These are phyloP conservation scores for Drosophila nikananu DNA, from an alignment of 1,140 invertebrate species.

Conservation along the genomic window DNA sequence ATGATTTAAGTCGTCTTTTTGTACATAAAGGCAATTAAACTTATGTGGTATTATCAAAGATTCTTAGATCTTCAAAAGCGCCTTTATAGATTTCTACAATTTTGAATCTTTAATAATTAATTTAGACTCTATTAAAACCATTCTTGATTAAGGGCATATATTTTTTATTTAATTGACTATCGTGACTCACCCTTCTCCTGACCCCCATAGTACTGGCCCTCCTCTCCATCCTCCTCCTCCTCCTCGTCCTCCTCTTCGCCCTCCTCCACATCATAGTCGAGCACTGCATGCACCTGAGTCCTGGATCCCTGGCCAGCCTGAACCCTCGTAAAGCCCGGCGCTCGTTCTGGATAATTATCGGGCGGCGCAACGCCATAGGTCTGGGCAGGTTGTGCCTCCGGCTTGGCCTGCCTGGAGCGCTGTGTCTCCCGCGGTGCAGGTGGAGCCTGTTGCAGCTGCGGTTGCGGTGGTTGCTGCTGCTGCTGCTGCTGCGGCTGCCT, in stretches of 20 bases:
- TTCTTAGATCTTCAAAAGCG: too few relatives aligned
- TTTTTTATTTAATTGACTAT: background rate
- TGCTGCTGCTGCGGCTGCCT: too few relatives aligned
- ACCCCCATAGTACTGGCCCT: slow-evolving; percentile 67
- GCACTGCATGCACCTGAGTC: slow-evolving; percentile 83
- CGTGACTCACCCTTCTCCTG: slow-evolving; percentile 61
- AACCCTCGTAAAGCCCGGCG: slow-evolving; percentile 82
- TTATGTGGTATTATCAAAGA: too few relatives aligned
- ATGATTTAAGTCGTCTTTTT: too few relatives aligned
- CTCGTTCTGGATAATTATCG: slow-evolving; percentile 75
- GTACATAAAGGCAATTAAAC: too few relatives aligned
- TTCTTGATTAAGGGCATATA: rapidly evolving
- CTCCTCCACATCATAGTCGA: slow-evolving; percentile 85
- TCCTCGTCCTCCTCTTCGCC: slow-evolving; percentile 81
- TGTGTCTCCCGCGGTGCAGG: slow-evolving; percentile 35
- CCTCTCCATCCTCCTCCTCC: slow-evolving; percentile 67
- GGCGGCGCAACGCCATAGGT: slow-evolving; percentile 66
- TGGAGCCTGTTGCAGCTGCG: slow-evolving; percentile 27
- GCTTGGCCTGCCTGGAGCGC: slow-evolving; percentile 46
- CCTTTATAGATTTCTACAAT: background rate
- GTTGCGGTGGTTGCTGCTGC: slow-evolving; percentile 19
- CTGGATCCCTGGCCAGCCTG: slow-evolving; percentile 81
- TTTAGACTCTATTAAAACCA: background rate
- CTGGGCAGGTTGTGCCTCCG: slow-evolving; percentile 62
- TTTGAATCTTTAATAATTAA: background rate